Evolutionary conservation across 1,140 invertebrate species (phyloP).

Genomic region (Triops longicaudatus): DNA sequence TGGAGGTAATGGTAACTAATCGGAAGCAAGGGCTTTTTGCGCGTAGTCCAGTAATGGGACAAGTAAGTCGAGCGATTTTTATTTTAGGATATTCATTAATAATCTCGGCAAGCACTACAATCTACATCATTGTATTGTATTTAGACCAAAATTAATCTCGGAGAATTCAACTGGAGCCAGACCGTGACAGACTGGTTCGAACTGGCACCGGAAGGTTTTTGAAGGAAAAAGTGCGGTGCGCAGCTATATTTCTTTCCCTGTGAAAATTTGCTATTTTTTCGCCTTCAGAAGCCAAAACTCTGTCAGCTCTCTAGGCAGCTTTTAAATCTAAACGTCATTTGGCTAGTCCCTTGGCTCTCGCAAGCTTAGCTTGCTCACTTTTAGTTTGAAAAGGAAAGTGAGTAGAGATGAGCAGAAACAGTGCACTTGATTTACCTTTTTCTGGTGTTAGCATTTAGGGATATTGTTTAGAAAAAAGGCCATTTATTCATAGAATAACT

Average conservation of each 20-base stretch:
- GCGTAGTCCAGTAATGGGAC: constrained; percentile 69
- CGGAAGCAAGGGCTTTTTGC: constrained; percentile 65
- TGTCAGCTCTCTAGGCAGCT: not conserved
- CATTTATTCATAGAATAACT: not conserved
- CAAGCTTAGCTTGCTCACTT: not conserved
- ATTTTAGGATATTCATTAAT: constrained; percentile 25
- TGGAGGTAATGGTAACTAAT: constrained; percentile 73
- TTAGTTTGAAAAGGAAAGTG: not conserved
- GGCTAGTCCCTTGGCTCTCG: not conserved
- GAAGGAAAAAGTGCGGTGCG: not conserved
- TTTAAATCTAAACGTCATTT: not conserved
- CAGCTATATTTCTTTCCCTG: not conserved
- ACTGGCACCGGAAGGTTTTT: constrained; percentile 36
- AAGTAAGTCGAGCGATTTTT: constrained; percentile 44
- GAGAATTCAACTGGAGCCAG: constrained; percentile 54
- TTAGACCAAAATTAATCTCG: constrained; percentile 55
- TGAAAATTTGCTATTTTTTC: not conserved
- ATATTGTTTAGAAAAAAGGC: not conserved
- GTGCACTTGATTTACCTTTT: too few relatives aligned
- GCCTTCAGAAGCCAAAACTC: not conserved
- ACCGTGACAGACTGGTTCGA: constrained; percentile 61
- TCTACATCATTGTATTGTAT: constrained; percentile 36
- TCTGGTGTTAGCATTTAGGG: not conserved
- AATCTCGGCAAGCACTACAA: too few relatives aligned
- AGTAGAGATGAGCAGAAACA: not conserved